phyloP scores from a whole-genome alignment of 2,797 vertebrate genomes.

The Fundulus diaphanus region DNA sequence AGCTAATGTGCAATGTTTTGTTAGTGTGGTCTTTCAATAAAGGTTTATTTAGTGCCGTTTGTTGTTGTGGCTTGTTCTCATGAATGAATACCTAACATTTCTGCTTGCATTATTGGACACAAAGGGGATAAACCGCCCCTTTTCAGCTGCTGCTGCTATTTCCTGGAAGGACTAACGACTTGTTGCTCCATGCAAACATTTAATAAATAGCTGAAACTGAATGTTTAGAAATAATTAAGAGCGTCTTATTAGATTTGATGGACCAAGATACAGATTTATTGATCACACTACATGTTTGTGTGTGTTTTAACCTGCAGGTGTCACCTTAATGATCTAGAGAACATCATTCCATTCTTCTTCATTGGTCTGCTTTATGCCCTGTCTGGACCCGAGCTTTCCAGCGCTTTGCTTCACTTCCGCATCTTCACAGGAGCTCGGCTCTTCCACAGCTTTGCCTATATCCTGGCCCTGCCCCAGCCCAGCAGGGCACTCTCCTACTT shows the following conservation, averaged over 20 bases:
- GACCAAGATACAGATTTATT: background rate
- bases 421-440: conserved; percentile 84
- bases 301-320: conserved; percentile 71
- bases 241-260: background rate
- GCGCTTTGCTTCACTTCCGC: conserved; percentile 88
- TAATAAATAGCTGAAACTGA: background rate
- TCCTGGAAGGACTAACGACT: background rate
- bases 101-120: background rate
- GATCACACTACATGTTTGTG: background rate
- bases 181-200: background rate
- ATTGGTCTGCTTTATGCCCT: conserved; percentile 89
- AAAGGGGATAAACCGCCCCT: too few species aligned
- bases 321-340: conserved; percentile 95
- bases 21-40: background rate
- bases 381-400: conserved; percentile 80
- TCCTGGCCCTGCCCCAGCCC: conserved; percentile 87
- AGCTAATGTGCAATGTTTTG: background rate
- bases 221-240: background rate
- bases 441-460: conserved; percentile 85
- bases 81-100: background rate
- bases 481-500: conserved; percentile 80
- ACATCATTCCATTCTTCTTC: conserved; percentile 88
- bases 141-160: background rate
- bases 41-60: background rate
- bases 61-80: background rate